Percentiles rank a stretch among this genome's conserved stretches.
Evolutionary conservation across 2,888 invertebrate species (phyloP).

Genomic region (Lithophane leautieri): DNA sequence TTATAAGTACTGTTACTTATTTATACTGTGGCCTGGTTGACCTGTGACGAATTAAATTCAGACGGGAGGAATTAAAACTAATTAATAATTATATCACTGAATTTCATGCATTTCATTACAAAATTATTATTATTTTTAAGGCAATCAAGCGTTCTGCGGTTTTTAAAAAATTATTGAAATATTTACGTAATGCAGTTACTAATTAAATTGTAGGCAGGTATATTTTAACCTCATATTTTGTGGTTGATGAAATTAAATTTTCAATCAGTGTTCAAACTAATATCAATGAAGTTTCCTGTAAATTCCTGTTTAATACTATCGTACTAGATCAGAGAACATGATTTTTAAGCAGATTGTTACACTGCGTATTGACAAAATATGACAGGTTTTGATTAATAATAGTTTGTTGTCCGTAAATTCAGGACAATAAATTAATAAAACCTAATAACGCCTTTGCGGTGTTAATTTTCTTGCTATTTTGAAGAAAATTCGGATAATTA

Average conservation of each 20-base stretch:
- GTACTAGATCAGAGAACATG: not conserved
- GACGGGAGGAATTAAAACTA: conserved; percentile 8
- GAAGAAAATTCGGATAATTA: too few species aligned
- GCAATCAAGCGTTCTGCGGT: too few species aligned
- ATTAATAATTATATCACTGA: not conserved
- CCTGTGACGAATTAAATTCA: too few species aligned
- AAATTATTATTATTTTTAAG: not conserved
- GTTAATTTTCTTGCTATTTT: not conserved
- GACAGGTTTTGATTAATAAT: not conserved
- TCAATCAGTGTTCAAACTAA: not conserved
- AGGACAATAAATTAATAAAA: not conserved
- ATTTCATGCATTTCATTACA: conserved; percentile 3
- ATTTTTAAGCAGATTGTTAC: not conserved
- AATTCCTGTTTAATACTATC: too few species aligned
- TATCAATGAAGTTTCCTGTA: not conserved
- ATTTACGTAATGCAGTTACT: not conserved
- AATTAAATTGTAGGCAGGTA: not conserved
- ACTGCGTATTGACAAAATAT: not conserved
- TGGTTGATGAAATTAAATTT: not conserved
- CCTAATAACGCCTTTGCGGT: not conserved
- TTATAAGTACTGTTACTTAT: too few species aligned
- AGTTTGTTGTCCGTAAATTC: too few species aligned
- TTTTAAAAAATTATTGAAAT: conserved; percentile 6
- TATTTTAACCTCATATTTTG: not conserved
- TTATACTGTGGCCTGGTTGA: too few species aligned